Conservation (phyloP, 2,888 invertebrate species). For the Melanargia galathea region DNA sequence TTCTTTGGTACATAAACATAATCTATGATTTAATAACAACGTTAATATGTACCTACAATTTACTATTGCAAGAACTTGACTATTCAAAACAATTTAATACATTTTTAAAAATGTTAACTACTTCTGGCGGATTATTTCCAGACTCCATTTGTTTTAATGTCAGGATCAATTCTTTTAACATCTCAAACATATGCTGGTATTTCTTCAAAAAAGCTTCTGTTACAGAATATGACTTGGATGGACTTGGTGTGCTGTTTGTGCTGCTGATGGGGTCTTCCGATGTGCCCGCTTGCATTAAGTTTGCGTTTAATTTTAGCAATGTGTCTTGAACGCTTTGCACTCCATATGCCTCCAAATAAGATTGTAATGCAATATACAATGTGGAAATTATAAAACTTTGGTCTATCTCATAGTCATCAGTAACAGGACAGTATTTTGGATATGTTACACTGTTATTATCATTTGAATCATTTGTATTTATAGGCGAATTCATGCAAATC, state of each 20-base stretch:
- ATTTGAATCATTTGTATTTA: constrained; percentile 2
- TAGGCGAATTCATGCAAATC: constrained; percentile 41
- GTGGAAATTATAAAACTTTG: constrained; percentile 54
- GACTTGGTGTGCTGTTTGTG: background rate
- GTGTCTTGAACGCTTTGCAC: constrained; percentile 59
- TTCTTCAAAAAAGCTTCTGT: constrained; percentile 62
- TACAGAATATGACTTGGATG: constrained; percentile 50
- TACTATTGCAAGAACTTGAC: too few species aligned
- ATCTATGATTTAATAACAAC: too few species aligned
- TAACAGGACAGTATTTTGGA: constrained; percentile 48
- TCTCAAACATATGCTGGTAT: constrained; percentile 54
- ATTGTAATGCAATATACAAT: constrained; percentile 61
- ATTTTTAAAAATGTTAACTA: background rate
- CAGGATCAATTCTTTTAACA: constrained; percentile 2
- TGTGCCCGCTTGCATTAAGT: constrained; percentile 25
- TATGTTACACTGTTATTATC: constrained; percentile 40
- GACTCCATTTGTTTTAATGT: background rate
- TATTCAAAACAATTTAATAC: background rate
- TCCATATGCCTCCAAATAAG: constrained; percentile 66
- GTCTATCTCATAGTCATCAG: constrained; percentile 36
- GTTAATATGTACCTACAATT: too few species aligned
- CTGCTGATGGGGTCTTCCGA: constrained; percentile 23
- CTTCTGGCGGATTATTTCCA: background rate
- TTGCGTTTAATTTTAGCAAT: constrained; percentile 58
- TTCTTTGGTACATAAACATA: too few species aligned